Evolutionary conservation across 2,797 vertebrate species (phyloP).

Genomic region (Eidolon dupreanum): DNA sequence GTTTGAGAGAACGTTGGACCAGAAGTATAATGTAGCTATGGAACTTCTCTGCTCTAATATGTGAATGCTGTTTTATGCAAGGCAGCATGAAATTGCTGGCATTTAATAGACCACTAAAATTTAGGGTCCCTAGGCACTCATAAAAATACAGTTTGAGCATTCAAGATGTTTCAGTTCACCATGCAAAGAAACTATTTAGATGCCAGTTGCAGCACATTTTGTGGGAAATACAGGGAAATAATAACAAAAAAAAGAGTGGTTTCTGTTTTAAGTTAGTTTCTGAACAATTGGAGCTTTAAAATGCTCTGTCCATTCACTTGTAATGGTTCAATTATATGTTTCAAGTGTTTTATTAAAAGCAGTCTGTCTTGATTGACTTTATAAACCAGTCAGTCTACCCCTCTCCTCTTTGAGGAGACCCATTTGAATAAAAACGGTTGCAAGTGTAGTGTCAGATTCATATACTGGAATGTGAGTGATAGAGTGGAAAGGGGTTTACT

Average conservation of each 20-base stretch:
- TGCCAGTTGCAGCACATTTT: constrained; percentile 85
- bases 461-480: constrained; percentile 4
- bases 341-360: constrained; percentile 75
- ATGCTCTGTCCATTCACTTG: constrained; percentile 67
- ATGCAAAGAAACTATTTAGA: constrained; percentile 89
- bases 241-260: constrained; percentile 83
- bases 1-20: constrained; percentile 81
- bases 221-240: constrained; percentile 85
- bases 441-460: constrained; percentile 50
- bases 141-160: constrained; percentile 93
- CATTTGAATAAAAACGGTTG: constrained; percentile 73
- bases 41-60: constrained; percentile 85
- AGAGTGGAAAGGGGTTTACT: constrained; percentile 25
- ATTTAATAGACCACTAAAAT: constrained; percentile 93
- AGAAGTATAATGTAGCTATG: constrained; percentile 86
- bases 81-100: constrained; percentile 92
- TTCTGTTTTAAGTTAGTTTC: constrained; percentile 81
- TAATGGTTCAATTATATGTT: constrained; percentile 66
- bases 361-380: constrained; percentile 74
- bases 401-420: constrained; percentile 44
- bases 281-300: constrained; percentile 81
- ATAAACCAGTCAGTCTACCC: constrained; percentile 46
- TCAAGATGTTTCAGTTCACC: constrained; percentile 88
- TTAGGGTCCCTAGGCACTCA: constrained; percentile 89
- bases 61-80: constrained; percentile 91